Evolutionary conservation across 1,140 invertebrate genomes (phyloP).

Genomic region (Brachionus manjavacas): DNA sequence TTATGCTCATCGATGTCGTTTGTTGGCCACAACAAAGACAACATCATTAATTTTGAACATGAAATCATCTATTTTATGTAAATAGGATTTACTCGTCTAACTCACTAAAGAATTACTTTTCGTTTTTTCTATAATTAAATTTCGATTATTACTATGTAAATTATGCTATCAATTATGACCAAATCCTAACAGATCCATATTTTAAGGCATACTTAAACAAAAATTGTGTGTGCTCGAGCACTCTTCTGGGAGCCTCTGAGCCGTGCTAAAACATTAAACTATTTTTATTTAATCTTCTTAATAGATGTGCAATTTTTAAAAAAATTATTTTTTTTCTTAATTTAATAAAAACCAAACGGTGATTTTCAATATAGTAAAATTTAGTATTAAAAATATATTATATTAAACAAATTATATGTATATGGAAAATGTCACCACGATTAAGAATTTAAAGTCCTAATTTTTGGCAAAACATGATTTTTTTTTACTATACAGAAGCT

Average conservation of each 20-base stretch:
- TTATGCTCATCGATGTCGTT: neutral
- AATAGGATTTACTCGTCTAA: neutral
- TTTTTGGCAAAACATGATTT: too few relatives aligned
- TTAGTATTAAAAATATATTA: too few relatives aligned
- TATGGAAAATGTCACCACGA: too few relatives aligned
- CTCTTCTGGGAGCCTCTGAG: neutral
- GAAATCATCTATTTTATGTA: constrained; percentile 34
- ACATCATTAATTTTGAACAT: constrained; percentile 30
- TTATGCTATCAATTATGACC: neutral
- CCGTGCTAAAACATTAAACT: neutral
- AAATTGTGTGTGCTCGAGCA: neutral
- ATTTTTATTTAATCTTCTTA: neutral
- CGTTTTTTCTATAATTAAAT: constrained; percentile 30
- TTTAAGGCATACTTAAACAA: neutral
- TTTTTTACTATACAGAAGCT: too few relatives aligned
- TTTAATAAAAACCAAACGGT: too few relatives aligned
- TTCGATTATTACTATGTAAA: constrained; percentile 33
- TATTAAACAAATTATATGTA: too few relatives aligned
- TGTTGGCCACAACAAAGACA: neutral
- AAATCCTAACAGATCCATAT: neutral
- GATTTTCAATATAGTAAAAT: too few relatives aligned
- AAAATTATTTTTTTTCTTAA: too few relatives aligned
- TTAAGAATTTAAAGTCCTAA: too few relatives aligned
- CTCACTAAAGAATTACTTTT: constrained; percentile 10
- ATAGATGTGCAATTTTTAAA: neutral